Percentiles rank a stretch among this genome's conserved stretches.
Evolutionary conservation across 2,797 vertebrate species (phyloP).

Genomic region (Champsocephalus gunnari): DNA sequence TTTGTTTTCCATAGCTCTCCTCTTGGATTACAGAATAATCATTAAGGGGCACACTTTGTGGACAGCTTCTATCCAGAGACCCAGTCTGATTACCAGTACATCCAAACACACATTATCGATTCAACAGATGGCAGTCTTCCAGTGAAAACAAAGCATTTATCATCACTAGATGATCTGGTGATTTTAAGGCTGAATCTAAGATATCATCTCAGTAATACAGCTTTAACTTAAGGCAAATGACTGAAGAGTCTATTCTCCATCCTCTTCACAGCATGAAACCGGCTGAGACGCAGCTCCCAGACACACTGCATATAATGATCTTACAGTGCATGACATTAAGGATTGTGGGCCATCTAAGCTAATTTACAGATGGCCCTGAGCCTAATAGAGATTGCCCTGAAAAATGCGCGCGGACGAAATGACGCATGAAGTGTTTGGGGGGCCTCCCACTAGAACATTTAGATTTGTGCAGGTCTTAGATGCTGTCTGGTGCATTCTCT

Average conservation of each 20-base stretch:
- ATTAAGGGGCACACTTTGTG: conserved; percentile 18
- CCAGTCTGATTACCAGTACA: conserved; percentile 9
- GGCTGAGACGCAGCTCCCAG: conserved; percentile 11
- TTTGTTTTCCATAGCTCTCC: conserved; percentile 25
- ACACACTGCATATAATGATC: conserved; percentile 27
- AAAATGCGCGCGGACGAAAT: too few relatives aligned
- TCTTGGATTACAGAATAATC: conserved; percentile 17
- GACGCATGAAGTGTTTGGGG: too few relatives aligned
- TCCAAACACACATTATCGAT: conserved; percentile 24
- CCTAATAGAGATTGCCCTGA: too few relatives aligned
- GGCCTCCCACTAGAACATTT: too few relatives aligned
- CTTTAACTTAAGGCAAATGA: conserved; percentile 24
- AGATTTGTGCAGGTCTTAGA: too few relatives aligned
- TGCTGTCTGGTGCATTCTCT: too few relatives aligned
- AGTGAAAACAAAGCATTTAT: conserved; percentile 15
- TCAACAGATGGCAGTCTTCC: conserved; percentile 20
- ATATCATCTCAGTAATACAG: conserved; percentile 1
- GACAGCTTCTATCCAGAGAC: conserved; percentile 21
- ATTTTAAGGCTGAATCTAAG: too few relatives aligned
- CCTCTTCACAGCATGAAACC: conserved; percentile 8
- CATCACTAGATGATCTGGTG: background rate
- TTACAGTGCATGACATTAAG: too few relatives aligned
- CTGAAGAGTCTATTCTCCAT: background rate
- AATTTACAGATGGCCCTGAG: too few relatives aligned
- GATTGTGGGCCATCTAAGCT: too few relatives aligned